Evolutionary conservation across 2,797 vertebrate genomes (phyloP).

Genomic region (Oreonectes daqikongensis): DNA sequence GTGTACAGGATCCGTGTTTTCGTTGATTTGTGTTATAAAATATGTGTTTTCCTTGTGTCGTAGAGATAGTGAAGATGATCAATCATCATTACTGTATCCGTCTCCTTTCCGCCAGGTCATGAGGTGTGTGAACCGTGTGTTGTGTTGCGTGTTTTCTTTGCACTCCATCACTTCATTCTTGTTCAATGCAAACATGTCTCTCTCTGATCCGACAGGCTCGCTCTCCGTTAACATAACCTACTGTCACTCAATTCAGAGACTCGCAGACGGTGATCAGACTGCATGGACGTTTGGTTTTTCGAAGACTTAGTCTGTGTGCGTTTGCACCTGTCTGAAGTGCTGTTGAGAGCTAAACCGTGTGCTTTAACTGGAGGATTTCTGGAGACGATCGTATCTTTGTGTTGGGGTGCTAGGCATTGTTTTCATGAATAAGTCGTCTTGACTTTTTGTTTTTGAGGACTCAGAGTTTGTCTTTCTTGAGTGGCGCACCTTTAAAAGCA

Average conservation of each 20-base stretch:
- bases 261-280: constrained; percentile 96
- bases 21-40: not conserved
- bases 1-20: constrained; percentile 52
- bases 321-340: constrained; percentile 96
- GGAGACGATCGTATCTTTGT: constrained; percentile 72
- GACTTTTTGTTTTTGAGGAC: constrained; percentile 72
- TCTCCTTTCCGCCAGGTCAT: constrained; percentile 40
- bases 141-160: constrained; percentile 32
- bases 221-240: constrained; percentile 95
- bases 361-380: constrained; percentile 78
- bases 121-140: constrained; percentile 72
- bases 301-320: constrained; percentile 76
- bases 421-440: constrained; percentile 57
- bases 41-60: constrained; percentile 17
- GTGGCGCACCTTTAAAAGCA: too few relatives aligned
- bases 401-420: constrained; percentile 77
- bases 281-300: constrained; percentile 87
- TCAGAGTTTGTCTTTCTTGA: constrained; percentile 50
- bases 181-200: constrained; percentile 92
- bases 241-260: constrained; percentile 83
- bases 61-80: constrained; percentile 39
- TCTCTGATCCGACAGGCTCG: constrained; percentile 99
- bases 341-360: constrained; percentile 98
- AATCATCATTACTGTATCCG: constrained; percentile 21
- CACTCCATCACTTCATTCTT: constrained; percentile 69